These are phyloP conservation scores for Heliconius melpomene DNA, from an alignment of 1,140 invertebrate species.

Conservation along the genomic window DNA sequence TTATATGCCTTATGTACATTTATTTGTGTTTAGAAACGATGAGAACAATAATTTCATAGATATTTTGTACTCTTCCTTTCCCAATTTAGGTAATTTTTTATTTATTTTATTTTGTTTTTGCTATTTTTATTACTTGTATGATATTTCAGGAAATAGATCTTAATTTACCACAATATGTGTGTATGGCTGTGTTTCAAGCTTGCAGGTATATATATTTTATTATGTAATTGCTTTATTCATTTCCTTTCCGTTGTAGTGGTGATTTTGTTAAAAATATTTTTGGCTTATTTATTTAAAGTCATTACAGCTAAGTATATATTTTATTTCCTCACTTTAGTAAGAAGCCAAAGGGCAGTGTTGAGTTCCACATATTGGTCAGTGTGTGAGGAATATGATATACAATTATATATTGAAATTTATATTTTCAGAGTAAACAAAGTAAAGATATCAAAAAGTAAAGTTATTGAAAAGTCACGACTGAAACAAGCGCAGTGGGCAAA, in stretches of 20 bases:
- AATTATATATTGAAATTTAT: neutral
- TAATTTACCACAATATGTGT: slow-evolving; percentile 71
- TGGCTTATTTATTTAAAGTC: too few relatives aligned
- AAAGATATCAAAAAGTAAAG: slow-evolving; percentile 65
- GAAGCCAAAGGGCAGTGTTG: too few relatives aligned
- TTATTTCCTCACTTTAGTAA: too few relatives aligned
- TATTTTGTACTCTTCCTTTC: neutral
- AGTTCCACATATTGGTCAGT: too few relatives aligned
- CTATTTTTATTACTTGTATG: neutral
- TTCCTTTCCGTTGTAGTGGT: neutral
- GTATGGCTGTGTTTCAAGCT: slow-evolving; percentile 73
- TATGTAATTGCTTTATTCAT: neutral
- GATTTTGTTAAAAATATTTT: neutral
- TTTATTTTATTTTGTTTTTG: neutral
- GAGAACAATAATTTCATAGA: too few relatives aligned
- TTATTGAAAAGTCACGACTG: slow-evolving; percentile 67
- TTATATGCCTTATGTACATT: too few relatives aligned
- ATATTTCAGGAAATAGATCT: slow-evolving; percentile 67
- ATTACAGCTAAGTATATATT: neutral
- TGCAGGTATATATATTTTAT: slow-evolving; percentile 53
- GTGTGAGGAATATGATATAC: too few relatives aligned
- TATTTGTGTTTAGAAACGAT: too few relatives aligned
- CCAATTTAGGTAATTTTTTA: neutral
- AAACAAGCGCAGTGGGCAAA: slow-evolving; percentile 67
- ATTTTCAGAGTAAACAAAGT: slow-evolving; percentile 68